phyloP scores from a whole-genome alignment of 2,888 invertebrate species.

The Platynereis dumerilii region DNA sequence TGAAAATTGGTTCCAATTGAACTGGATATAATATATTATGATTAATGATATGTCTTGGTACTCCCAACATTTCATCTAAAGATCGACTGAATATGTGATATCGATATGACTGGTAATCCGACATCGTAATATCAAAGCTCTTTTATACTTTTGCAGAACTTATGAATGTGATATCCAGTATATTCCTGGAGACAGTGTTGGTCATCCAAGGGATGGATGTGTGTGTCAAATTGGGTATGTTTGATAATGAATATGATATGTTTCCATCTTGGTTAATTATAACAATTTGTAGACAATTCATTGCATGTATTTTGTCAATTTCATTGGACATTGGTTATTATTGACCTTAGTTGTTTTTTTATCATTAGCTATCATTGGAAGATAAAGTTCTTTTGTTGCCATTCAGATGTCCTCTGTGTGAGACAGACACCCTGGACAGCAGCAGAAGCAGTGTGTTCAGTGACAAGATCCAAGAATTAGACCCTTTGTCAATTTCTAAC shows the following conservation, averaged over 20 bases:
- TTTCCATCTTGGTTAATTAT: not conserved
- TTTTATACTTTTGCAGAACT: conserved; percentile 15
- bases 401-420: conserved; percentile 13
- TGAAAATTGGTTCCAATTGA: too few relatives aligned
- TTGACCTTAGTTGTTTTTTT: not conserved
- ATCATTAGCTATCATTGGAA: too few relatives aligned
- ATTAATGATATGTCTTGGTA: too few relatives aligned
- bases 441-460: conserved; percentile 38
- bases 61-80: too few relatives aligned
- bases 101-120: too few relatives aligned
- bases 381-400: too few relatives aligned
- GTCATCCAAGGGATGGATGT: conserved; percentile 23
- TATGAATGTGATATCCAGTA: conserved; percentile 27
- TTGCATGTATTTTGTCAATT: not conserved
- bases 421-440: conserved; percentile 7
- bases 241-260: too few relatives aligned
- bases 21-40: too few relatives aligned
- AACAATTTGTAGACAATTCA: not conserved
- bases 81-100: too few relatives aligned
- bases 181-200: conserved; percentile 4
- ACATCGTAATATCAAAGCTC: too few relatives aligned
- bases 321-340: not conserved
- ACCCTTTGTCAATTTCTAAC: conserved; percentile 48
- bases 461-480: conserved; percentile 50
- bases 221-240: conserved; percentile 49